These are phyloP conservation scores for Cromileptes altivelis DNA, from an alignment of 2,113 vertebrate species.

Conservation along the genomic window DNA sequence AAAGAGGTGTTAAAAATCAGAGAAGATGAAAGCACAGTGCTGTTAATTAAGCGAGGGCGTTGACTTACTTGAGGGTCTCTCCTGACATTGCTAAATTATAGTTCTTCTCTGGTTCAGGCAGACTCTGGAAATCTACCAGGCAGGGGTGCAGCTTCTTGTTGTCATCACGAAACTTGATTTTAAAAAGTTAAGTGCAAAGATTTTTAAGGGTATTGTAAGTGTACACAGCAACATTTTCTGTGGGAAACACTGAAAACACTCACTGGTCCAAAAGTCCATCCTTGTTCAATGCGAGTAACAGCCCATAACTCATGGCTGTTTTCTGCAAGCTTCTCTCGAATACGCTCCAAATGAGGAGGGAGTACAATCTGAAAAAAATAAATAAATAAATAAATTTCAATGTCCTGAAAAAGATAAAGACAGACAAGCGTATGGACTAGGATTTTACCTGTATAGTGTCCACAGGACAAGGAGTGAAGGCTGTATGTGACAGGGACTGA, in stretches of 20 bases:
- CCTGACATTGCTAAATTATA: conserved; percentile 96
- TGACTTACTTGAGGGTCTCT: conserved; percentile 92
- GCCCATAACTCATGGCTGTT: conserved; percentile 99
- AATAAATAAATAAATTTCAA: not conserved
- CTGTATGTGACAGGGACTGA: conserved; percentile 90
- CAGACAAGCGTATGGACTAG: not conserved
- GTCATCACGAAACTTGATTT: conserved; percentile 91
- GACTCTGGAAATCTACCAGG: conserved; percentile 90
- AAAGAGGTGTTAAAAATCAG: conserved; percentile 24
- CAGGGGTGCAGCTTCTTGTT: conserved; percentile 94
- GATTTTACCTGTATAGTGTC: conserved; percentile 92
- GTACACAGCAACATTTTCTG: not conserved
- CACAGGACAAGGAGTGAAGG: conserved; percentile 93
- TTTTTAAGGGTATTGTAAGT: not conserved
- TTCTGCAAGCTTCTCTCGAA: conserved; percentile 96
- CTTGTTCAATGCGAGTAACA: conserved; percentile 97
- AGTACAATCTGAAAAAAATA: conserved; percentile 90
- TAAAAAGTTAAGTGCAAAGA: not conserved
- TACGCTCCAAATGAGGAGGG: conserved; percentile 95
- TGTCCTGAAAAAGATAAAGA: not conserved
- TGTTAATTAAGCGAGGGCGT: not conserved
- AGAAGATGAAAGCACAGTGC: not conserved
- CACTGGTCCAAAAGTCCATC: conserved; percentile 95
- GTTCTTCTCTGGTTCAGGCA: conserved; percentile 93
- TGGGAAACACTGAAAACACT: conserved; percentile 35